Conservation (phyloP, 2,113 vertebrate species). For the Alethe castanea region DNA sequence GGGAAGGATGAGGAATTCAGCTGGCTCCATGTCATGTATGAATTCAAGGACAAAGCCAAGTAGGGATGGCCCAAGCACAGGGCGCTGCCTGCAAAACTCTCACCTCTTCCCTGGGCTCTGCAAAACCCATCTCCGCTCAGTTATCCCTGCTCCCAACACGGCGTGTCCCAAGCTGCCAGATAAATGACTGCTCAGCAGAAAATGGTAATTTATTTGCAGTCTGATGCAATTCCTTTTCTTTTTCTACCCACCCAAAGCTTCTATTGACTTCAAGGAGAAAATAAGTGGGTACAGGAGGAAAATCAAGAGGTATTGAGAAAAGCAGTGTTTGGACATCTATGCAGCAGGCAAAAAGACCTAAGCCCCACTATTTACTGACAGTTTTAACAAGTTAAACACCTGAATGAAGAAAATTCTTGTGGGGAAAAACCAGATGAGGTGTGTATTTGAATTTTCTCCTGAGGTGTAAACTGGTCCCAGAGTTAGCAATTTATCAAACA, state of each 20-base stretch:
- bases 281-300: background rate
- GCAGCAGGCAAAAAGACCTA: background rate
- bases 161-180: background rate
- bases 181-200: background rate
- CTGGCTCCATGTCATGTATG: fast-evolving
- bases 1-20: background rate
- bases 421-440: background rate
- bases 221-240: constrained; percentile 14
- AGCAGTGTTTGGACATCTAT: background rate
- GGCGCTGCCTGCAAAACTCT: fast-evolving
- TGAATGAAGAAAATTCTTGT: background rate
- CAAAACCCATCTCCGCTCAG: background rate
- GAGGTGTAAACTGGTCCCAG: background rate
- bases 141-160: background rate
- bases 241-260: background rate
- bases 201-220: background rate
- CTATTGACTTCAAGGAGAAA: background rate
- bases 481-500: background rate
- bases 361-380: background rate
- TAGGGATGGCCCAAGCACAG: background rate
- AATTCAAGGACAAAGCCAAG: background rate
- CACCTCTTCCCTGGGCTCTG: background rate
- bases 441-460: background rate
- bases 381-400: background rate
- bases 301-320: background rate